Evolutionary conservation across 2,113 vertebrate species (phyloP).

Genomic region (Phaethon lepturus): DNA sequence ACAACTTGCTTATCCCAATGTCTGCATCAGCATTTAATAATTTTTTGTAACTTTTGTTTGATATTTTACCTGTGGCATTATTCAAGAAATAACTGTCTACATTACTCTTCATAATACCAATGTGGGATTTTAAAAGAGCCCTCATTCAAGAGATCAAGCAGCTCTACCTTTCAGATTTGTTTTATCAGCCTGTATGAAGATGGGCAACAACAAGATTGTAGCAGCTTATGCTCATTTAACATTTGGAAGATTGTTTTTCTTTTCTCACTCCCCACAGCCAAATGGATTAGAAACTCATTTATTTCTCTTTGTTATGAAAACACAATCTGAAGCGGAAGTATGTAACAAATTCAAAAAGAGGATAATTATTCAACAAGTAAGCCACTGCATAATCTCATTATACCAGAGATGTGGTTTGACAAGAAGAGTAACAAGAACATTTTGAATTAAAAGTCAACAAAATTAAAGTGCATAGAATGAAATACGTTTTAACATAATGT

Average conservation of each 20-base stretch:
- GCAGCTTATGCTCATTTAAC: background rate
- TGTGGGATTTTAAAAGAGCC: background rate
- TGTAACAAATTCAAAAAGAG: background rate
- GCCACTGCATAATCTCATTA: constrained; percentile 22
- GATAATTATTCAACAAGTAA: constrained; percentile 30
- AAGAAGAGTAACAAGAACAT: background rate
- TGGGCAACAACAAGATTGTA: background rate
- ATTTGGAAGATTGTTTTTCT: background rate
- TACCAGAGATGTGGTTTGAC: background rate
- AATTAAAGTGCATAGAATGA: constrained; percentile 17
- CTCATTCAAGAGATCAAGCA: background rate
- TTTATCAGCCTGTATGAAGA: background rate
- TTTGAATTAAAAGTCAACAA: constrained; percentile 40
- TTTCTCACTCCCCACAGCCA: background rate
- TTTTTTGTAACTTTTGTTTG: background rate
- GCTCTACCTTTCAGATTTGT: background rate
- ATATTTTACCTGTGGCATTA: background rate
- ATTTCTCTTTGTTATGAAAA: constrained; percentile 38
- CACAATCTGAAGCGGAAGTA: background rate
- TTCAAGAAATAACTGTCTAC: background rate
- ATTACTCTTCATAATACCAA: background rate
- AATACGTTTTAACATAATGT: background rate
- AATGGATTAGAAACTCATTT: constrained; percentile 25
- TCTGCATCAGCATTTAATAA: background rate
- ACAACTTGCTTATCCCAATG: background rate